phyloP scores from a whole-genome alignment of 2,888 invertebrate species.

The Trimorus sp. region DNA sequence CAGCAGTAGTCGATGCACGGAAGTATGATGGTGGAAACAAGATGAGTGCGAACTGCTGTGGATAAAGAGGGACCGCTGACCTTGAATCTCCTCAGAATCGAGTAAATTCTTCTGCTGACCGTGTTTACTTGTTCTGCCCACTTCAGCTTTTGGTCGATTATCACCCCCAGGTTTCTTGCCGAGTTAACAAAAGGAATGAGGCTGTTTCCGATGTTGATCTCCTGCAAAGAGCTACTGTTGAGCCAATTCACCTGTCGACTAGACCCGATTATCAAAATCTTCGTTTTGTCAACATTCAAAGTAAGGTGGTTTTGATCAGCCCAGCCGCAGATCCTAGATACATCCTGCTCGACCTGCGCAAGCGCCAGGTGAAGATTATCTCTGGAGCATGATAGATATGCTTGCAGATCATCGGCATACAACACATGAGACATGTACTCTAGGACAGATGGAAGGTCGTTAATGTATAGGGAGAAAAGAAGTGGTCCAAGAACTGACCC shows the following conservation, averaged over 20 bases:
- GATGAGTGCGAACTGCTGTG: background rate
- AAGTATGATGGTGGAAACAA: constrained; percentile 5
- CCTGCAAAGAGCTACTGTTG: background rate
- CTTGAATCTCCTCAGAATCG: background rate
- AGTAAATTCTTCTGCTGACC: background rate
- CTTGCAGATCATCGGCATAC: constrained; percentile 5
- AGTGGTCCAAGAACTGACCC: constrained; percentile 3
- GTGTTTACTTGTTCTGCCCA: background rate
- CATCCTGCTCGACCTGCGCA: background rate
- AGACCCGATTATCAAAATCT: background rate
- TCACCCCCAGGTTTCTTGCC: background rate
- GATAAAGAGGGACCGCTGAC: background rate
- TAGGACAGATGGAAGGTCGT: background rate
- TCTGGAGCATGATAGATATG: background rate
- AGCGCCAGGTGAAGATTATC: background rate
- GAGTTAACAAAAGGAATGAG: background rate
- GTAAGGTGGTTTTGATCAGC: background rate
- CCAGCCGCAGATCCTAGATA: background rate
- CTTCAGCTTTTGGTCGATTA: background rate
- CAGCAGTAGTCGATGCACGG: constrained; percentile 7
- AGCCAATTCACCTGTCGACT: background rate
- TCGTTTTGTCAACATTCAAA: background rate
- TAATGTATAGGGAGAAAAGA: background rate
- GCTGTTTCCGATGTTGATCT: background rate
- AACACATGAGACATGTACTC: background rate